These are phyloP conservation scores for Nibea coibor DNA, from an alignment of 2,113 vertebrate species.

Conservation along the genomic window DNA sequence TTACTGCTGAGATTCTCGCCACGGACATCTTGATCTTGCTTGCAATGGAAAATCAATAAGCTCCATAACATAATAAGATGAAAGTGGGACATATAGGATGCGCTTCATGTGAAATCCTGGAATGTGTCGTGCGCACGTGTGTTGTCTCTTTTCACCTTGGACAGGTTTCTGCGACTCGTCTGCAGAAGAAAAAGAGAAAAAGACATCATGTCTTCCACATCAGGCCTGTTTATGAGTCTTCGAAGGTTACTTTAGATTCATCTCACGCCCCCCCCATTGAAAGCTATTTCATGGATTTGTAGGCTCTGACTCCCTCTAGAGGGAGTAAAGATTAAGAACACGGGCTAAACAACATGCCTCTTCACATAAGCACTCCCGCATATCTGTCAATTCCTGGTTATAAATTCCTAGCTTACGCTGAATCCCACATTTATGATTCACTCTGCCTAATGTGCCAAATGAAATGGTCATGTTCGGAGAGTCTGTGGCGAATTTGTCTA, in stretches of 20 bases:
- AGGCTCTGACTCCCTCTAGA: conserved; percentile 74
- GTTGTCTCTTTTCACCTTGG: neutral
- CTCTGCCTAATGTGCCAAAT: neutral
- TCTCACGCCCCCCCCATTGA: neutral
- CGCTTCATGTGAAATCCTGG: conserved; percentile 22
- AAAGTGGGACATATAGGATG: conserved; percentile 16
- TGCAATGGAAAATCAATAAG: conserved; percentile 64
- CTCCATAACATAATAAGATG: conserved; percentile 37
- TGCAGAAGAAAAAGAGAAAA: neutral
- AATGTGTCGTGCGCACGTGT: neutral
- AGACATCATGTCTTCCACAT: neutral
- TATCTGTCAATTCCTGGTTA: neutral
- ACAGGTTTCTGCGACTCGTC: conserved; percentile 15
- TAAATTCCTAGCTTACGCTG: neutral
- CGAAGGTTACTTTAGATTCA: conserved; percentile 22
- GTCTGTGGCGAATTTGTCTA: neutral
- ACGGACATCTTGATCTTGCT: conserved; percentile 56
- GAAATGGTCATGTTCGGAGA: neutral
- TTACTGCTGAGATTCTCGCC: conserved; percentile 36
- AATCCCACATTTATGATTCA: neutral
- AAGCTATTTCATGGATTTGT: conserved; percentile 38
- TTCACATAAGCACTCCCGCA: neutral
- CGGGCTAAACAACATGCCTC: neutral
- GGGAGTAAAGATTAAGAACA: conserved; percentile 42
- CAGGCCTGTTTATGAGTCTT: conserved; percentile 2